Percentiles rank a stretch among this genome's conserved stretches.
Evolutionary conservation across 2,113 vertebrate genomes (phyloP).

Genomic region (Lycocorax pyrrhopterus): DNA sequence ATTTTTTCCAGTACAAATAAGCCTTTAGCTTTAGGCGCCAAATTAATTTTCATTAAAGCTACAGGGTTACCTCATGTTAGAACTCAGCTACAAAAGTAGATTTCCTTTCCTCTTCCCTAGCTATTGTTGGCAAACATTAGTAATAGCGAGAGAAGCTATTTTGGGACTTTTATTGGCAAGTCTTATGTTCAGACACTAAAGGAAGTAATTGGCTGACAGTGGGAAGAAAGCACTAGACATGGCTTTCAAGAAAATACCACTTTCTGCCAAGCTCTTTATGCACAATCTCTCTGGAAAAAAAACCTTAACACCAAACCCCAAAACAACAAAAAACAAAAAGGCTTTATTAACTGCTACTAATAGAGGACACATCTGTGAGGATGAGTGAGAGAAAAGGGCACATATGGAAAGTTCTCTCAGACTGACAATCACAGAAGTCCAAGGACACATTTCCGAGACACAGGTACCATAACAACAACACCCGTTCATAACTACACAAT

Average conservation of each 20-base stretch:
- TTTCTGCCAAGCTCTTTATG: background rate
- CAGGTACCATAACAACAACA: background rate
- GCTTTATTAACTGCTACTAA: background rate
- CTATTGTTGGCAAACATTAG: slow-evolving; percentile 44
- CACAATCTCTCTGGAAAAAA: background rate
- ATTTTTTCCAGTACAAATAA: background rate
- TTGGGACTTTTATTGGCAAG: slow-evolving; percentile 23
- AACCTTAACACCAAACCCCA: background rate
- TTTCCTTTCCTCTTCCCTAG: background rate
- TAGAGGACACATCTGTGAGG: background rate
- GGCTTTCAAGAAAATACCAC: slow-evolving; percentile 7
- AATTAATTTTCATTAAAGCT: background rate
- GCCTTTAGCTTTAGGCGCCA: background rate
- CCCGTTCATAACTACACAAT: background rate
- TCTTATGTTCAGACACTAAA: slow-evolving; percentile 5
- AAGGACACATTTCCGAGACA: background rate
- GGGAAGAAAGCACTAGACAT: background rate
- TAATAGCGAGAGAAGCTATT: slow-evolving; percentile 27
- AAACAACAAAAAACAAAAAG: background rate
- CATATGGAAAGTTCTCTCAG: background rate
- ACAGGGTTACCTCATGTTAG: background rate
- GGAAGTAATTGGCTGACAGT: background rate
- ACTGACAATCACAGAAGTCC: background rate
- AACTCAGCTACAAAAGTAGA: slow-evolving; percentile 12
- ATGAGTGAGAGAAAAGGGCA: background rate